Percentiles rank a stretch among this genome's conserved stretches.
Conservation (phyloP, 2,797 vertebrate species). For the Trachops cirrhosus region DNA sequence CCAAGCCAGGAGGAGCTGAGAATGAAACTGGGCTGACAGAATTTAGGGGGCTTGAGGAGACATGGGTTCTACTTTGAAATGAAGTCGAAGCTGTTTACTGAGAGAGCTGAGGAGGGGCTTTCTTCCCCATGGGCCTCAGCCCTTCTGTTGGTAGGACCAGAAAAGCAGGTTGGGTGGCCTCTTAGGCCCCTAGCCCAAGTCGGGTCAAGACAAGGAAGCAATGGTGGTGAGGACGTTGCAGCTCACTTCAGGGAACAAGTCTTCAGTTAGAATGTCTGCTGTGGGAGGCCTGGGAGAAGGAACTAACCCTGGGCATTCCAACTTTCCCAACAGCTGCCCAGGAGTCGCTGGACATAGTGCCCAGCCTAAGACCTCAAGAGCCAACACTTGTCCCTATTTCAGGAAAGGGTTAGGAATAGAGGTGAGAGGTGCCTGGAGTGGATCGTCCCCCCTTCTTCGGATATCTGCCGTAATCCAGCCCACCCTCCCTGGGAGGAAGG, state of each 20-base stretch:
- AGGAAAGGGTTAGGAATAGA: neutral
- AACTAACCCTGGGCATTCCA: neutral
- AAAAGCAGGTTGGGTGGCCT: neutral
- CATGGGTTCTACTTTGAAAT: neutral
- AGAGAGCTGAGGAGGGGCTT: neutral
- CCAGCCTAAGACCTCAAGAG: neutral
- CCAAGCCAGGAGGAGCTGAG: neutral
- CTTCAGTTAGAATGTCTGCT: neutral
- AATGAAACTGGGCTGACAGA: neutral
- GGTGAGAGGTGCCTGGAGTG: neutral
- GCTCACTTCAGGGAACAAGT: neutral
- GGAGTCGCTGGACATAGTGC: neutral
- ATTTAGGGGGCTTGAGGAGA: neutral
- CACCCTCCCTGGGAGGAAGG: neutral
- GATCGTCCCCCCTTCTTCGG: neutral
- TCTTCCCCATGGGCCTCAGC: neutral
- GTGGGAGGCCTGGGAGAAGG: neutral
- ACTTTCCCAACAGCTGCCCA: neutral
- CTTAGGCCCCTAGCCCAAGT: neutral
- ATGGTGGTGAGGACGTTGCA: neutral
- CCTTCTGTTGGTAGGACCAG: neutral
- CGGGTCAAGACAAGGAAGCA: neutral
- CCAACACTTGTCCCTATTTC: neutral
- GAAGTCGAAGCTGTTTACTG: neutral
- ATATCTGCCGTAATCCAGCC: neutral